These are phyloP conservation scores for Brenthis daphne DNA, from an alignment of 2,888 invertebrate species.

Conservation along the genomic window DNA sequence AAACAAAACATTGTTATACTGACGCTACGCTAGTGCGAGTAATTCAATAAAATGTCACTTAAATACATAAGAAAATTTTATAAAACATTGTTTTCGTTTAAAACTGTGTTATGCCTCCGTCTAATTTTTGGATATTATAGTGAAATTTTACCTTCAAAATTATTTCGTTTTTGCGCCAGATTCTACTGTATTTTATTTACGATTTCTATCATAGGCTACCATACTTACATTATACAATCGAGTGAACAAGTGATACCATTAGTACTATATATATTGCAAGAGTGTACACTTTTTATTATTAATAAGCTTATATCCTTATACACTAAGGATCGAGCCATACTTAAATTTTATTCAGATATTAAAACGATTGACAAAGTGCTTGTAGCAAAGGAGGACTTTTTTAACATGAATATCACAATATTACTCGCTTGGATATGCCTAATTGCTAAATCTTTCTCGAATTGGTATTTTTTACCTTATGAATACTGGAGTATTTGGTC, in stretches of 20 bases:
- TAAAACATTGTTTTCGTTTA: slow-evolving; percentile 15
- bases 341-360: slow-evolving; percentile 21
- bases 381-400: slow-evolving; percentile 12
- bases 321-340: slow-evolving; percentile 15
- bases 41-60: slow-evolving; percentile 8
- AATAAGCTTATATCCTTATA: slow-evolving; percentile 16
- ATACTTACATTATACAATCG: not conserved
- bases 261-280: not conserved
- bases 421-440: not conserved
- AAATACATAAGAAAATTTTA: slow-evolving; percentile 13
- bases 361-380: slow-evolving; percentile 23
- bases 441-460: not conserved
- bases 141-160: slow-evolving; percentile 17
- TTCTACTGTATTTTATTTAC: slow-evolving; percentile 13
- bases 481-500: no score
- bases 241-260: no score
- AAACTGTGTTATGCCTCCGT: slow-evolving; percentile 22
- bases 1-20: slow-evolving; percentile 11
- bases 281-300: slow-evolving; percentile 13
- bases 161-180: slow-evolving; percentile 2
- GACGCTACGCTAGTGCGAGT: not conserved
- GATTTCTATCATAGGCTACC: not conserved
- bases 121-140: slow-evolving; percentile 26
- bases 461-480: no score
- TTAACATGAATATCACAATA: slow-evolving; percentile 4